These are phyloP conservation scores for Chrysocyon brachyurus DNA, from an alignment of 2,797 vertebrate genomes.

Conservation along the genomic window DNA sequence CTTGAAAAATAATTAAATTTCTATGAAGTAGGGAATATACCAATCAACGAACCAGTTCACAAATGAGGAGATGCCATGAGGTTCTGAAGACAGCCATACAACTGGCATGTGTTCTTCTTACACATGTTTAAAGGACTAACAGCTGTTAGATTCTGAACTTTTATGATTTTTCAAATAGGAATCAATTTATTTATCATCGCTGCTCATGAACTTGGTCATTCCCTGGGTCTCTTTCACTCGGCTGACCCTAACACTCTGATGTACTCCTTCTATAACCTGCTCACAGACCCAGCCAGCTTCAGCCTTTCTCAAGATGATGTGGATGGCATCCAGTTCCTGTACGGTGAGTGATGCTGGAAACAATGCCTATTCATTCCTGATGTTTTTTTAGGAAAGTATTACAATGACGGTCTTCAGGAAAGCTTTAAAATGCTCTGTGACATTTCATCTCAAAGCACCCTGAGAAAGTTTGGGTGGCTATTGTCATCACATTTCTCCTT, in stretches of 20 bases:
- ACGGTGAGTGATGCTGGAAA: conserved; percentile 84
- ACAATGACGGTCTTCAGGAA: not conserved
- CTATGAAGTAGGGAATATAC: not conserved
- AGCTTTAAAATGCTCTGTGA: not conserved
- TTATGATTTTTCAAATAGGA: conserved; percentile 81
- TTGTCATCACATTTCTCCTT: not conserved
- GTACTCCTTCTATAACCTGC: conserved; percentile 87
- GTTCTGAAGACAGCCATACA: not conserved
- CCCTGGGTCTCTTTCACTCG: conserved; percentile 90
- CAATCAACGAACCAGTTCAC: not conserved
- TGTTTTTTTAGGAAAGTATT: not conserved
- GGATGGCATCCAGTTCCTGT: conserved; percentile 90
- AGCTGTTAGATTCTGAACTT: not conserved
- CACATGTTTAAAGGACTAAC: not conserved
- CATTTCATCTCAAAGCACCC: not conserved
- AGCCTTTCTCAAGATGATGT: conserved; percentile 88
- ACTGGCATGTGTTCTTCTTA: not conserved
- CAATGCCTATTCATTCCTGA: not conserved
- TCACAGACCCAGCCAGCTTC: conserved; percentile 77
- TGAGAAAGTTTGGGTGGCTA: not conserved
- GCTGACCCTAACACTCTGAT: conserved; percentile 87
- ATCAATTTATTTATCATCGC: conserved; percentile 90
- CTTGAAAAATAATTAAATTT: not conserved
- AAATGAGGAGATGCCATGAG: not conserved
- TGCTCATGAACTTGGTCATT: conserved; percentile 91